phyloP scores from a whole-genome alignment of 2,113 vertebrate species.

The Pelobates fuscus region DNA sequence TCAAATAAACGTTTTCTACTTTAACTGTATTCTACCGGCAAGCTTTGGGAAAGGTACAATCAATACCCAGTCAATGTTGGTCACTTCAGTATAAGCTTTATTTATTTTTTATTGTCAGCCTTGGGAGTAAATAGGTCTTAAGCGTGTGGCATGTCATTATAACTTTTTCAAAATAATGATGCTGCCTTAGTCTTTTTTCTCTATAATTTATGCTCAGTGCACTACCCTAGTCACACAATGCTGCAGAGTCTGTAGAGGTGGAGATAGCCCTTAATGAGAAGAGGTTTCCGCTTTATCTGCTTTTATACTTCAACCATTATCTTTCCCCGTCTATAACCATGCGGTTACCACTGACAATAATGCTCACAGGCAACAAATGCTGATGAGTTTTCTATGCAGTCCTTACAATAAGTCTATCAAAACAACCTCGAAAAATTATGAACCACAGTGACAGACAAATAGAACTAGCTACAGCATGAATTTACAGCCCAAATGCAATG shows the following conservation, averaged over 20 bases:
- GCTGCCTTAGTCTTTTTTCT: slow-evolving; percentile 61
- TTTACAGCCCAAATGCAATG: slow-evolving; percentile 89
- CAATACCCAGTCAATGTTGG: slow-evolving; percentile 42
- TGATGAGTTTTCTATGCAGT: slow-evolving; percentile 98
- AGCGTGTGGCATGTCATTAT: slow-evolving; percentile 64
- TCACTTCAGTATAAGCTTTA: slow-evolving; percentile 48
- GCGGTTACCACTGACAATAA: slow-evolving; percentile 96
- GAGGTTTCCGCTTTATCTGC: slow-evolving; percentile 93
- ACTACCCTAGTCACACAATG: slow-evolving; percentile 82
- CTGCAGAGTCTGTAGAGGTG: slow-evolving; percentile 89
- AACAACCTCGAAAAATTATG: slow-evolving; percentile 84
- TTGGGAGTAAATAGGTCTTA: slow-evolving; percentile 63
- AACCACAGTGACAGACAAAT: slow-evolving; percentile 86
- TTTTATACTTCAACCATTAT: slow-evolving; percentile 94
- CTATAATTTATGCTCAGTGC: slow-evolving; percentile 88
- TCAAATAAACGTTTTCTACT: slow-evolving; percentile 29
- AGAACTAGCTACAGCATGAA: slow-evolving; percentile 81
- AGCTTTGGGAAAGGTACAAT: neutral
- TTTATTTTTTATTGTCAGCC: slow-evolving; percentile 58
- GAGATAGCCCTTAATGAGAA: slow-evolving; percentile 99
- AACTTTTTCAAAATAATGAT: slow-evolving; percentile 62
- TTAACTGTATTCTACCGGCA: slow-evolving; percentile 17
- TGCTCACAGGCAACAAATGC: slow-evolving; percentile 90
- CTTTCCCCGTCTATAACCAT: slow-evolving; percentile 95
- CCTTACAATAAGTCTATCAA: slow-evolving; percentile 96